Evolutionary conservation across 1,140 invertebrate genomes (phyloP).

Genomic region (Caerostris extrusa): DNA sequence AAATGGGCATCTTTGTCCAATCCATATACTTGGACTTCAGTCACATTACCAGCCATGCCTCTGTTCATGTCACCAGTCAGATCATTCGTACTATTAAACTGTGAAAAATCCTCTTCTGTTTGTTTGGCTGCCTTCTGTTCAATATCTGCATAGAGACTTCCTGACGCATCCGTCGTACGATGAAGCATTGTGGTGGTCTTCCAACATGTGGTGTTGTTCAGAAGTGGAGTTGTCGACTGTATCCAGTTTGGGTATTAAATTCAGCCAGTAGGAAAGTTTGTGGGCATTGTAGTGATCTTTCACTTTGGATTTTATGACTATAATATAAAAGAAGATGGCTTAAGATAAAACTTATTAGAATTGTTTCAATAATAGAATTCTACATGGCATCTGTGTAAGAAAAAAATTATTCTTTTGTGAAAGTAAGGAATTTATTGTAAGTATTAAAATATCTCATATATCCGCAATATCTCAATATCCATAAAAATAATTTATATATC

Average conservation of each 20-base stretch:
- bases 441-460: too few species aligned
- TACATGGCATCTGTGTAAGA: background rate
- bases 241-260: slow-evolving; percentile 93
- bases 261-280: slow-evolving; percentile 95
- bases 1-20: slow-evolving; percentile 87
- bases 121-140: background rate
- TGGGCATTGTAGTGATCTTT: slow-evolving; percentile 93
- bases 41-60: background rate
- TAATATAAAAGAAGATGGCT: background rate
- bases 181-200: slow-evolving; percentile 74
- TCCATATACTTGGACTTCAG: slow-evolving; percentile 69
- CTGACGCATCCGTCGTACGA: slow-evolving; percentile 77
- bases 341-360: background rate
- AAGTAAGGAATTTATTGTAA: too few species aligned
- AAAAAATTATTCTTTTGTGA: background rate
- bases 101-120: background rate
- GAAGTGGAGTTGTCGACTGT: slow-evolving; percentile 80
- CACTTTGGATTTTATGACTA: slow-evolving; percentile 88
- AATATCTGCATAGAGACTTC: slow-evolving; percentile 53
- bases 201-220: slow-evolving; percentile 67
- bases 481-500: too few species aligned
- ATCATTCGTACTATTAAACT: background rate
- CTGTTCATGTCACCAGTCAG: background rate
- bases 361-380: background rate
- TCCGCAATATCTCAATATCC: too few species aligned